These are phyloP conservation scores for Eristalis pertinax DNA, from an alignment of 2,888 invertebrate genomes.

Conservation along the genomic window DNA sequence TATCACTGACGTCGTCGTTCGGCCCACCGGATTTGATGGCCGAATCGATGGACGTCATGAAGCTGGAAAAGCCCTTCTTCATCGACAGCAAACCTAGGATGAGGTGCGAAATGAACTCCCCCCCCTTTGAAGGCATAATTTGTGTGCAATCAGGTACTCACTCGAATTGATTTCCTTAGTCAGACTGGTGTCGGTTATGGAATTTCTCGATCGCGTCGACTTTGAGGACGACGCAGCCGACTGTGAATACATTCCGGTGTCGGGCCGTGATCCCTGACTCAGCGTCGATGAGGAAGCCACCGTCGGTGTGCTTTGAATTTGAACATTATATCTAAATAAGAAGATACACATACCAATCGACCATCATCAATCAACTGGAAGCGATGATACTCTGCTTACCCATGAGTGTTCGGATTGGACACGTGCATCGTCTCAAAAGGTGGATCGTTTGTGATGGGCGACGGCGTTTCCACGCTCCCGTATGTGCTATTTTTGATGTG, in stretches of 20 bases:
- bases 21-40: constrained; percentile 87
- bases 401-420: constrained; percentile 81
- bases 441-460: constrained; percentile 80
- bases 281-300: constrained; percentile 77
- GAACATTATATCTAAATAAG: constrained; percentile 79
- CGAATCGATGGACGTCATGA: constrained; percentile 92
- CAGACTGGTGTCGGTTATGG: constrained; percentile 77
- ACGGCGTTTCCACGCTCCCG: constrained; percentile 81
- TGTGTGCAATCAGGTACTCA: constrained; percentile 60
- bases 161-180: constrained; percentile 83
- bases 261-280: constrained; percentile 78
- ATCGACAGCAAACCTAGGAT: constrained; percentile 86
- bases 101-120: neutral
- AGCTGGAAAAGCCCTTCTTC: constrained; percentile 91
- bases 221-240: constrained; percentile 79
- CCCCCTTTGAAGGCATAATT: neutral
- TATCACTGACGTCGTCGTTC: constrained; percentile 88
- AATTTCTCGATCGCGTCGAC: constrained; percentile 77
- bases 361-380: constrained; percentile 15
- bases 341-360: neutral
- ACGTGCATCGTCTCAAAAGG: constrained; percentile 77
- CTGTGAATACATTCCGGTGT: constrained; percentile 78
- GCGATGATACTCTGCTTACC: constrained; percentile 74
- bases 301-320: constrained; percentile 79
- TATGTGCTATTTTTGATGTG: constrained; percentile 80